phyloP scores from a whole-genome alignment of 1,140 invertebrate species.

The Hylaeus volcanicus region DNA sequence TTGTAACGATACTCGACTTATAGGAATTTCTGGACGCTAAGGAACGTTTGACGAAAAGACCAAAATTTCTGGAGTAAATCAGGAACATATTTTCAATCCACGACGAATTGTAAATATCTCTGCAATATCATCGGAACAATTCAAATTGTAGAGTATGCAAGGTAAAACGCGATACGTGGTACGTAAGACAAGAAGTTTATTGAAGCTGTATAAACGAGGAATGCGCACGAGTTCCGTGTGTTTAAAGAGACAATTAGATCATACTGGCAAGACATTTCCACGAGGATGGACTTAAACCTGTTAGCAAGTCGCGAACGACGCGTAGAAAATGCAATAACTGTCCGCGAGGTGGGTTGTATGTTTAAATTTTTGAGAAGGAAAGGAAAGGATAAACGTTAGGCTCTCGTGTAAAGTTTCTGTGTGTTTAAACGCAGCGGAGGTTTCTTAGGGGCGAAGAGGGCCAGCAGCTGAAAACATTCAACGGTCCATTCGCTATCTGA shows the following conservation, averaged over 20 bases:
- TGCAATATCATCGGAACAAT: neutral
- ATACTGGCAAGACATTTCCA: constrained; percentile 14
- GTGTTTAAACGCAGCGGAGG: neutral
- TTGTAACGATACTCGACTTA: too few species aligned
- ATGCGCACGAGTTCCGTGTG: constrained; percentile 15
- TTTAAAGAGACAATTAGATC: constrained; percentile 43
- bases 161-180: neutral
- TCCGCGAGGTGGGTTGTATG: neutral
- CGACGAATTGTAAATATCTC: too few species aligned
- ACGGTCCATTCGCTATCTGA: constrained; percentile 54
- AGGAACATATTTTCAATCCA: too few species aligned
- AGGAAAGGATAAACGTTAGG: too few species aligned
- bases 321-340: neutral
- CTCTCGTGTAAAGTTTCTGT: neutral
- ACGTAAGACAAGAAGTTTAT: neutral
- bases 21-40: too few species aligned
- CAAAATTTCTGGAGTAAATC: too few species aligned
- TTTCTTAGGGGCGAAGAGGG: neutral
- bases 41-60: too few species aligned
- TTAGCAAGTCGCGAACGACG: constrained; percentile 32
- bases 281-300: constrained; percentile 35
- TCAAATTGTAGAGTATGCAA: neutral
- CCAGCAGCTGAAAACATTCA: neutral
- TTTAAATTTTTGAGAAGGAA: neutral
- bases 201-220: constrained; percentile 3